Conservation (phyloP, 2,797 vertebrate genomes). For the Paedocypris micromegethes region DNA sequence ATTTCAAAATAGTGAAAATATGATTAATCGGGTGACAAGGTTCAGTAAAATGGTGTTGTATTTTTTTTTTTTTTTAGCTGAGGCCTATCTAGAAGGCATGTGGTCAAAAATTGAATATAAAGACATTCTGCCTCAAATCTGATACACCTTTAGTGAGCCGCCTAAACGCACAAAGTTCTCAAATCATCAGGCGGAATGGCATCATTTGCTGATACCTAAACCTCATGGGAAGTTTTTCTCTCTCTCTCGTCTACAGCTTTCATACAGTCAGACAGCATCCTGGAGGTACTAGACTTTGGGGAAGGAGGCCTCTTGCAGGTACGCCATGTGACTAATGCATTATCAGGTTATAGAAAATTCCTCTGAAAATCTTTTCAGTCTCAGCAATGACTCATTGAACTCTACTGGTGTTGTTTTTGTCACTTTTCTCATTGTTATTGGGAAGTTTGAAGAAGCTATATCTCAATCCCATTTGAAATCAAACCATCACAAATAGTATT, state of each 20-base stretch:
- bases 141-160: slow-evolving; percentile 26
- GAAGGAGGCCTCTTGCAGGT: slow-evolving; percentile 93
- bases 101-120: slow-evolving; percentile 20
- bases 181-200: slow-evolving; percentile 23
- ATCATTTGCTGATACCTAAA: slow-evolving; percentile 35
- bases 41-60: too few species aligned
- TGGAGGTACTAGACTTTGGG: slow-evolving; percentile 96
- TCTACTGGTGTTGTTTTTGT: not conserved
- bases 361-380: not conserved
- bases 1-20: too few species aligned
- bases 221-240: slow-evolving; percentile 40
- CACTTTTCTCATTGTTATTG: not conserved
- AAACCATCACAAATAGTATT: too few species aligned
- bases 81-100: not conserved
- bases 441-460: too few species aligned
- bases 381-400: not conserved
- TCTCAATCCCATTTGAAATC: too few species aligned
- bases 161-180: slow-evolving; percentile 21
- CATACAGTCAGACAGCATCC: slow-evolving; percentile 94
- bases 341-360: not conserved
- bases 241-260: slow-evolving; percentile 75
- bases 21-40: too few species aligned
- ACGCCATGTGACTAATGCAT: slow-evolving; percentile 35
- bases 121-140: slow-evolving; percentile 19
- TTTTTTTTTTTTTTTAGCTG: not conserved